Conservation (phyloP, 2,888 invertebrate genomes). For the Argyresthia goedartella region DNA sequence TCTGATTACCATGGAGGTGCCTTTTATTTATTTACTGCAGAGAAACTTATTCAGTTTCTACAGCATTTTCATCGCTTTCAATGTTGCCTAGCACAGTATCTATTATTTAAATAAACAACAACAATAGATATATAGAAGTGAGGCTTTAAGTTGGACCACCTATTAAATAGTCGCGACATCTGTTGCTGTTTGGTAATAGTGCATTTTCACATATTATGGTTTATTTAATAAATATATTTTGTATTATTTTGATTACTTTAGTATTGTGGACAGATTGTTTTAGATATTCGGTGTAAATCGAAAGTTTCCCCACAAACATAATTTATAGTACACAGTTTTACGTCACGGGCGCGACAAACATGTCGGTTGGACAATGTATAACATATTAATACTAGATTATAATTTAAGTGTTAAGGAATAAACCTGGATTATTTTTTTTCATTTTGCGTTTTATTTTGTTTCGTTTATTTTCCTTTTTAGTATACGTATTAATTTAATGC, state of each 20-base stretch:
- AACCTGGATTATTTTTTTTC: constrained; percentile 66
- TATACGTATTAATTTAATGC: too few species aligned
- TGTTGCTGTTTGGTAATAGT: constrained; percentile 12
- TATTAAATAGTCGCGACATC: constrained; percentile 25
- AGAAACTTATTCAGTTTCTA: constrained; percentile 33
- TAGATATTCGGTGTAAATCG: constrained; percentile 6
- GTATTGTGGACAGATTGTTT: background rate
- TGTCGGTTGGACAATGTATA: constrained; percentile 63
- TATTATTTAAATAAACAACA: constrained; percentile 21
- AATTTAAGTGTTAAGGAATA: constrained; percentile 66
- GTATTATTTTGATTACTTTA: background rate
- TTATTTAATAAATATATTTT: constrained; percentile 15
- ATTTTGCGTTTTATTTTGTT: constrained; percentile 49
- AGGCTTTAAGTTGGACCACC: constrained; percentile 49
- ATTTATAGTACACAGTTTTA: constrained; percentile 35
- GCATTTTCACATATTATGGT: constrained; percentile 8
- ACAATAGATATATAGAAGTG: constrained; percentile 25
- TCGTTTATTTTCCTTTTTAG: constrained; percentile 10
- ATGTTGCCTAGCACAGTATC: constrained; percentile 18
- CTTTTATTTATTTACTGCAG: constrained; percentile 18
- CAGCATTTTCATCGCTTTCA: constrained; percentile 14
- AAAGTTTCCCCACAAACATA: constrained; percentile 13
- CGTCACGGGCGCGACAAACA: constrained; percentile 37
- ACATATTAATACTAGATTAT: constrained; percentile 63
- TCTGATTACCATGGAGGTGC: constrained; percentile 37